These are phyloP conservation scores for Otus scops DNA, from an alignment of 2,797 vertebrate species.

Conservation along the genomic window DNA sequence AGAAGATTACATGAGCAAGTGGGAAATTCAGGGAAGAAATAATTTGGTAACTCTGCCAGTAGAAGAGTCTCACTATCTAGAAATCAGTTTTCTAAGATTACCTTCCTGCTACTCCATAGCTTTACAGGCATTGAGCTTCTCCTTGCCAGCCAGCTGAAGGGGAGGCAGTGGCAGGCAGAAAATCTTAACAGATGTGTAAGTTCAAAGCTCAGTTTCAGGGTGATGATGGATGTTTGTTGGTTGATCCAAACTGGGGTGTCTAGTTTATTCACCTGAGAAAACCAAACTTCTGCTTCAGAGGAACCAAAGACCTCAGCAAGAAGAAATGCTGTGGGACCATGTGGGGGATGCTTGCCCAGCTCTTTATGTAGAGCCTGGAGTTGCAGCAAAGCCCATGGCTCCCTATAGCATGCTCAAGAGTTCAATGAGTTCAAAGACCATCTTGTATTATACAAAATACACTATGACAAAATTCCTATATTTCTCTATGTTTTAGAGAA, in stretches of 20 bases:
- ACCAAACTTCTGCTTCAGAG: neutral
- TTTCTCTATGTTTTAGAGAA: neutral
- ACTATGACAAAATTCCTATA: rapidly evolving
- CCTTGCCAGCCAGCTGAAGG: neutral
- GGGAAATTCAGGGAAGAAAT: conserved; percentile 13
- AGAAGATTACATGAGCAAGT: conserved; percentile 30
- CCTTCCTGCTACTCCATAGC: neutral
- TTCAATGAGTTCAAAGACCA: neutral
- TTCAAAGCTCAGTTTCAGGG: neutral
- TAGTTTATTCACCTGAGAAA: neutral
- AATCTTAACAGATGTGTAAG: neutral
- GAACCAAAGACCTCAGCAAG: neutral
- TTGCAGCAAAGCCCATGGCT: neutral
- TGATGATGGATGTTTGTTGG: neutral
- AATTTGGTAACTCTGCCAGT: neutral
- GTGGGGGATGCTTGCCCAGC: neutral
- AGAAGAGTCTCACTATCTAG: neutral
- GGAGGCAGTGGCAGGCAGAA: neutral
- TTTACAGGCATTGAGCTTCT: neutral
- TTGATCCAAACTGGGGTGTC: neutral
- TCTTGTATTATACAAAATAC: neutral
- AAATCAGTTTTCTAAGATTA: neutral
- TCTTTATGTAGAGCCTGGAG: neutral
- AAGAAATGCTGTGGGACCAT: neutral
- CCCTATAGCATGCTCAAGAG: neutral